Evolutionary conservation across 2,888 invertebrate species (phyloP).

Genomic region (Melanostoma scalare): DNA sequence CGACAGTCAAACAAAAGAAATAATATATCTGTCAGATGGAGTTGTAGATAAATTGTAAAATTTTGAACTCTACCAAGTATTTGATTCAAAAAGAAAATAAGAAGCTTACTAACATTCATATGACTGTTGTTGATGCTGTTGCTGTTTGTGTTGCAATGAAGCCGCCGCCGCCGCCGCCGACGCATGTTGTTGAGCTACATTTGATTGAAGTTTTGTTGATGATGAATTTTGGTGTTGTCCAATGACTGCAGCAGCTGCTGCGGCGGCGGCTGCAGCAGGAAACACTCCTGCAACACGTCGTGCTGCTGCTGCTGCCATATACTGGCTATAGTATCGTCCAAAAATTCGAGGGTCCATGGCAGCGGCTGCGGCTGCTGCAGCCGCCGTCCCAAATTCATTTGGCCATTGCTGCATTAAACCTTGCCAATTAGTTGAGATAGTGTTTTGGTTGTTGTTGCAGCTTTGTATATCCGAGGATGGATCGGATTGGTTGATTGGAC

Average conservation of each 20-base stretch:
- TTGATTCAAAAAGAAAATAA: conserved; percentile 12
- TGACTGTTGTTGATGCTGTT: conserved; percentile 44
- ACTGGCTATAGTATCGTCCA: conserved; percentile 80
- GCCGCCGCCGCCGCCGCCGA: conserved; percentile 7
- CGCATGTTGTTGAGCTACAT: conserved; percentile 15
- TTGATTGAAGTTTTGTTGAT: conserved; percentile 32
- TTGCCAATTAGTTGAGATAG: conserved; percentile 72
- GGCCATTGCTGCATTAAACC: conserved; percentile 75
- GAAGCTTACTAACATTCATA: conserved; percentile 57
- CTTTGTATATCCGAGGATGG: conserved; percentile 24
- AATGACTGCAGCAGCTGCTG: conserved; percentile 59
- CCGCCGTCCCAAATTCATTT: conserved; percentile 70
- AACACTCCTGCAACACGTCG: conserved; percentile 74
- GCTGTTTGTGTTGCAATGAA: conserved; percentile 26
- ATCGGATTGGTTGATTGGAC: conserved; percentile 50
- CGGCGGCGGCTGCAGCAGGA: conserved; percentile 67
- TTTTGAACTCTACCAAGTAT: background rate
- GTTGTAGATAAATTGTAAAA: background rate
- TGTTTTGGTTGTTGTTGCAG: conserved; percentile 59
- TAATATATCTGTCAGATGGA: too few species aligned
- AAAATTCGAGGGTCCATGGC: conserved; percentile 79
- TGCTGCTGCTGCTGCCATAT: conserved; percentile 80
- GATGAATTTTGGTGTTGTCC: conserved; percentile 43
- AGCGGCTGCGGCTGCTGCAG: conserved; percentile 63
- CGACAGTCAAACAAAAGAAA: background rate